Evolutionary conservation across 2,797 vertebrate genomes (phyloP), one percentile per base, ranked within the genome.

Genomic region (Aplochiton taeniatus): DNA sequence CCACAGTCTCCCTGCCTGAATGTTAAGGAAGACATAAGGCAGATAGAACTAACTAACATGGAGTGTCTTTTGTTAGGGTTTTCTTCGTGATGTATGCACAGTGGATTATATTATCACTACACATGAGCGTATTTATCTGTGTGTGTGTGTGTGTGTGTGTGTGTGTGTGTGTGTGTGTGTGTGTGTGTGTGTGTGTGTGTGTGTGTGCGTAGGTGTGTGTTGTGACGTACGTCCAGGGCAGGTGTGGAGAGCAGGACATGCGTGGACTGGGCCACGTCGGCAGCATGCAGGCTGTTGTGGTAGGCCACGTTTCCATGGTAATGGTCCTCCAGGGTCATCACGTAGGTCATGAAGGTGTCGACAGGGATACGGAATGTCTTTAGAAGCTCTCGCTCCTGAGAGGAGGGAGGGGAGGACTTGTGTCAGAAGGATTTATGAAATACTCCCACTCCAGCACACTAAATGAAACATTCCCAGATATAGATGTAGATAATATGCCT

Each of bases 311-410:
- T 96, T 0, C 93, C 92, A 68, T 98, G 96, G 87, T 98, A 98
- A 89, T 98, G 96, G 70, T 97, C 95, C 84, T 98, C 96, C 49
- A 98, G 87, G 4, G 96, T 98, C 96, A 98, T 97, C 88, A 96
- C 94, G 65, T 97, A 98, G 9, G 95, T 94, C 19, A 97, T 90
- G 41, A 98, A 95, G 0, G 95, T 96, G 81, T 98, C 96, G 0
- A 94, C 92, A 0, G 95, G 95, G 82, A 97, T 97, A 66, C 94
- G 95, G 85, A 98, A 98, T 0, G 95, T 98, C 75, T 98, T 98
- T 11, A 98, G 73, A 48, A 98, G 89, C 50, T 98, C 95, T 80
- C 96, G 85, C 83, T 98, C 95, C 96, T 98, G 79, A 70, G 20
- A 19, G 18, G 17, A 44, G 16, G 42, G n/a, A n/a, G n/a, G n/a